Evolutionary conservation across 2,113 vertebrate genomes (phyloP).

Genomic region (Phodopus roborovskii): DNA sequence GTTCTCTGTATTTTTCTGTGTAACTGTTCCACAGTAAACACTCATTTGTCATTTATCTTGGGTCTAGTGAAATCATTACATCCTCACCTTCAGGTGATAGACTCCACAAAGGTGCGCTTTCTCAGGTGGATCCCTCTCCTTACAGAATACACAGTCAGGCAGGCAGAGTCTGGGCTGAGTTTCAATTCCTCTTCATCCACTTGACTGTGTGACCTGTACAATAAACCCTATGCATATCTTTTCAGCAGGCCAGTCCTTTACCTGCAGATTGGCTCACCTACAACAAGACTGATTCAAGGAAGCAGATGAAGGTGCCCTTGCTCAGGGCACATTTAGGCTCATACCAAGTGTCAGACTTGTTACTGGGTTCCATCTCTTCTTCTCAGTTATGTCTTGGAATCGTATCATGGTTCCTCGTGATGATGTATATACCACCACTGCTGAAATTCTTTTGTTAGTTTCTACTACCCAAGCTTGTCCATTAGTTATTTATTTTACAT

Average conservation of each 20-base stretch:
- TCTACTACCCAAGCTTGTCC: neutral
- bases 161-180: neutral
- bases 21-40: too few species aligned
- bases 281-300: neutral
- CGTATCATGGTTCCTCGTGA: neutral
- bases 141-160: neutral
- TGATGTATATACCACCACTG: neutral
- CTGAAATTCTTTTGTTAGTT: neutral
- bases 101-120: neutral
- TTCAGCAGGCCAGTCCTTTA: neutral
- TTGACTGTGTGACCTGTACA: neutral
- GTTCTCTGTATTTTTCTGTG: too few species aligned
- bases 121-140: neutral
- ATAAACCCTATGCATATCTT: neutral
- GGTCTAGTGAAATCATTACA: too few species aligned
- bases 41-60: too few species aligned
- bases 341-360: neutral
- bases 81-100: neutral
- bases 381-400: neutral
- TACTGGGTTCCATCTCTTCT: neutral
- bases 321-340: neutral
- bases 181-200: neutral
- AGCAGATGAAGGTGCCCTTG: neutral
- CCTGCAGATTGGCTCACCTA: neutral
- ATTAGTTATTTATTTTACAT: constrained; percentile 26